Evolutionary conservation across 2,888 invertebrate species (phyloP).

Genomic region (Chrysina gloriosa): DNA sequence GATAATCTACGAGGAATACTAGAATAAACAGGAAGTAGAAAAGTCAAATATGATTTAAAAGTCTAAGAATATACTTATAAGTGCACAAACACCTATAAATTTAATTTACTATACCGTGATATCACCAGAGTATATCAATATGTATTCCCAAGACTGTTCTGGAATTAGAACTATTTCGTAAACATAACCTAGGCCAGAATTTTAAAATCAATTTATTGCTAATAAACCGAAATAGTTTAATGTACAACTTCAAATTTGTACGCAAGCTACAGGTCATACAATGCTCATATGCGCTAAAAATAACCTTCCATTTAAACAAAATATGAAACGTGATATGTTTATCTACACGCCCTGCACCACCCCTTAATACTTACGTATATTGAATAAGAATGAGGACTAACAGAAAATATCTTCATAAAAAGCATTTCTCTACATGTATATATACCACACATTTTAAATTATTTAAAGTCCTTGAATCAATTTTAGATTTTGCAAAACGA

Average conservation of each 20-base stretch:
- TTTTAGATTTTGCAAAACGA: too few species aligned
- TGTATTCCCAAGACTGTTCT: too few species aligned
- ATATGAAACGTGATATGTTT: constrained; percentile 36
- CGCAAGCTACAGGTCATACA: constrained; percentile 1
- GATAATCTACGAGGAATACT: background rate
- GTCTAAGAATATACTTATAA: too few species aligned
- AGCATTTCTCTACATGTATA: too few species aligned
- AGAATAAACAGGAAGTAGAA: constrained; percentile 25
- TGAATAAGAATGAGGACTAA: background rate
- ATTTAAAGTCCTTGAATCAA: too few species aligned
- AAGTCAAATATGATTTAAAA: background rate
- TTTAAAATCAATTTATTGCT: background rate
- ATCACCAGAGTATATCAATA: too few species aligned
- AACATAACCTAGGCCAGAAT: background rate
- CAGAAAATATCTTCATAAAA: background rate
- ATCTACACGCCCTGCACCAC: constrained; percentile 28
- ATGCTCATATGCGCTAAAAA: constrained; percentile 17
- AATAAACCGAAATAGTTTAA: background rate
- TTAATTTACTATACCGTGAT: too few species aligned
- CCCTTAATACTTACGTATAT: constrained; percentile 5
- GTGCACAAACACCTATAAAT: too few species aligned
- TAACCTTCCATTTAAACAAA: constrained; percentile 29
- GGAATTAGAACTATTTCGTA: background rate
- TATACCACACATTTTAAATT: background rate
- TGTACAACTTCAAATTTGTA: background rate